Percentiles rank a stretch among this genome's conserved stretches.
These are phyloP conservation scores for Neosalanx taihuensis DNA, from an alignment of 2,797 vertebrate genomes.

Conservation along the genomic window DNA sequence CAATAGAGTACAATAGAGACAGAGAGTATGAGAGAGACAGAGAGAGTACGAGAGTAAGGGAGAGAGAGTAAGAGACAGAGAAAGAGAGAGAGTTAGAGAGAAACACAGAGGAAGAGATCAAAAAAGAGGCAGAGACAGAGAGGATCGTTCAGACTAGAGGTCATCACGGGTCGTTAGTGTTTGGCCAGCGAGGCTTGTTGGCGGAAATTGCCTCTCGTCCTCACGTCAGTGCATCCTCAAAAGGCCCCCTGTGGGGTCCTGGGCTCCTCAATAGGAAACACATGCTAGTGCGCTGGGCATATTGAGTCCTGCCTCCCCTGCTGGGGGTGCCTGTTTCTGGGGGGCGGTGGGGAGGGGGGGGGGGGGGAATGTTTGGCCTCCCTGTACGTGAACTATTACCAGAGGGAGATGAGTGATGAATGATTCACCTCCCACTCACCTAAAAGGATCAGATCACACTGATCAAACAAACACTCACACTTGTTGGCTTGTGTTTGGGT, in stretches of 20 bases:
- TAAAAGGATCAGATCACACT: neutral
- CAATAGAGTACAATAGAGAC: neutral
- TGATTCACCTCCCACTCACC: neutral
- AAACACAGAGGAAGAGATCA: no score
- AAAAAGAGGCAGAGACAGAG: neutral
- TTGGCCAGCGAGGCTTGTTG: slow-evolving; percentile 16
- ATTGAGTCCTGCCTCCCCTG: neutral
- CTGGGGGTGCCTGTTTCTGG: slow-evolving; percentile 5
- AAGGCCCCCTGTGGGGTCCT: slow-evolving; percentile 5
- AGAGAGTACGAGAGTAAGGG: neutral
- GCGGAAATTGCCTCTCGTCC: slow-evolving; percentile 16
- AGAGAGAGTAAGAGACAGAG: neutral
- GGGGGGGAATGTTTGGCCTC: neutral
- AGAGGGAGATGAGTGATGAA: neutral
- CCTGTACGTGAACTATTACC: neutral
- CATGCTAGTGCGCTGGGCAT: slow-evolving; percentile 11
- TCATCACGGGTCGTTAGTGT: slow-evolving; percentile 17
- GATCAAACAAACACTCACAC: neutral
- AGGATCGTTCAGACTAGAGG: neutral
- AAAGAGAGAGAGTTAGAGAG: slow-evolving; percentile 18
- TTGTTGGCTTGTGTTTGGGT: no score
- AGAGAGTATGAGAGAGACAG: neutral
- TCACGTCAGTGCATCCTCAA: neutral
- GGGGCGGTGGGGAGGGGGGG: slow-evolving; percentile 6
- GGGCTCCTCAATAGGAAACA: slow-evolving; percentile 18